Base-by-base conservation (phyloP, 2,888 invertebrate species). In the Oligia fasciuncula region DNA sequence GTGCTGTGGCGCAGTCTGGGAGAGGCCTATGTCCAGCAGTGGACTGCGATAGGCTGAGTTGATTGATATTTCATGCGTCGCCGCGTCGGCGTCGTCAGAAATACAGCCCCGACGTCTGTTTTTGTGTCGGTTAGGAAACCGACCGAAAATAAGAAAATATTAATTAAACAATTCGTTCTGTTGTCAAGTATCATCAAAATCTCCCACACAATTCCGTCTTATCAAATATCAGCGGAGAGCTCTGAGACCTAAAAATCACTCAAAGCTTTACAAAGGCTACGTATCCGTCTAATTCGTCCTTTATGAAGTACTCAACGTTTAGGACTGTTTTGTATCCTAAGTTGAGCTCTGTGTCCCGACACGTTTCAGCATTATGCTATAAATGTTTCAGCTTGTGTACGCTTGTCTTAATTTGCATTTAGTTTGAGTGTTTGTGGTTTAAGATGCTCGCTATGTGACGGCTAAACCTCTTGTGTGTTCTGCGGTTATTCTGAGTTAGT, bases 161-260 rank as follows among this genome's bases (percentile, higher is more conserved):
- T 35, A 23, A 23, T 29, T 62, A 54, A 23, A 51, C 66, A 62
- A 67, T 71, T 70, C 1, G 49, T 79, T 73, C 11, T n/a, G 23
- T 40, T 69, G 63, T 72, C 40, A 63, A 35, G 72, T 57, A 80
- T 60, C 70, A 68, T 75, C 63, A 68, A 63, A 71, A 62, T 51
- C 49, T 51, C 5, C 13, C 46, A 29, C 67, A 83, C 57, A 79
- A 57, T 62, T 73, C 49, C 13, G 13, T 54, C 60, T 46, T 71
- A 71, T 75, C 68, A 87, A 84, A 84, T 76, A 75, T 60, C 68
- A 86, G 73, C 46, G 54, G 5, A 35, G 35, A 72, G 71, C 66
- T 87, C 67, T 46, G 49, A 29, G 70, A 85, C 75, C 84, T 80
- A 75, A 86, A 75, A 86, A 88, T 86, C 83, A 86, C 86, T 86